A percentile compares a stretch with the other conserved stretches of the same genome.
phyloP scores from a whole-genome alignment of 2,113 vertebrate species.

The Vicugna pacos region DNA sequence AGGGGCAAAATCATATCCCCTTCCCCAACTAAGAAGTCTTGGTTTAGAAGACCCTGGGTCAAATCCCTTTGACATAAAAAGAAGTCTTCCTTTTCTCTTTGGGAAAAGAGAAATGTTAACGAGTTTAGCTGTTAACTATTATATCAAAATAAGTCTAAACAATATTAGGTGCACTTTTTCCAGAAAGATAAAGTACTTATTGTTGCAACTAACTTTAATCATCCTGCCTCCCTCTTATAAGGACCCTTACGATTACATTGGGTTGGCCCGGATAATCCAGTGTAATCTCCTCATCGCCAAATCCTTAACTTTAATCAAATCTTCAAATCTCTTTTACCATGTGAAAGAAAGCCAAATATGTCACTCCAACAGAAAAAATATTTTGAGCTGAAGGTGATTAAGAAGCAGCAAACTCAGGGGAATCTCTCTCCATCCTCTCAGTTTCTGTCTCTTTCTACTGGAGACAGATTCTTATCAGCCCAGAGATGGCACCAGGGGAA shows the following conservation, averaged over 20 bases:
- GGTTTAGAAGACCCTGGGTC: background rate
- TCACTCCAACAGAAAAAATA: background rate
- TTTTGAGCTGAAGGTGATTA: background rate
- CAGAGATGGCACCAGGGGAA: background rate
- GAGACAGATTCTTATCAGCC: background rate
- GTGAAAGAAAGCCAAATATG: background rate
- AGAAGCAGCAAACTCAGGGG: background rate
- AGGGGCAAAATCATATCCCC: background rate
- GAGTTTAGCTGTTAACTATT: background rate
- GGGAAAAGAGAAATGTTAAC: background rate
- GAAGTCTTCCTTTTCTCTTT: background rate
- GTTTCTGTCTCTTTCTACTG: background rate
- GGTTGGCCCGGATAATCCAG: background rate
- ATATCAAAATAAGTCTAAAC: background rate
- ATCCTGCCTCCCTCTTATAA: background rate
- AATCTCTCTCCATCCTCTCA: background rate
- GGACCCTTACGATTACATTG: background rate
- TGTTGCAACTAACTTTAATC: background rate
- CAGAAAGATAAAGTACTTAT: background rate
- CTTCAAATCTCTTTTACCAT: background rate
- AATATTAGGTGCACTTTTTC: background rate
- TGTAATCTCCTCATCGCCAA: background rate
- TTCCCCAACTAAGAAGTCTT: background rate
- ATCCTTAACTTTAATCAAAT: background rate
- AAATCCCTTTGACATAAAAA: slow-evolving; percentile 14